phyloP scores from a whole-genome alignment of 2,888 invertebrate species.

The Andrena fulva region DNA sequence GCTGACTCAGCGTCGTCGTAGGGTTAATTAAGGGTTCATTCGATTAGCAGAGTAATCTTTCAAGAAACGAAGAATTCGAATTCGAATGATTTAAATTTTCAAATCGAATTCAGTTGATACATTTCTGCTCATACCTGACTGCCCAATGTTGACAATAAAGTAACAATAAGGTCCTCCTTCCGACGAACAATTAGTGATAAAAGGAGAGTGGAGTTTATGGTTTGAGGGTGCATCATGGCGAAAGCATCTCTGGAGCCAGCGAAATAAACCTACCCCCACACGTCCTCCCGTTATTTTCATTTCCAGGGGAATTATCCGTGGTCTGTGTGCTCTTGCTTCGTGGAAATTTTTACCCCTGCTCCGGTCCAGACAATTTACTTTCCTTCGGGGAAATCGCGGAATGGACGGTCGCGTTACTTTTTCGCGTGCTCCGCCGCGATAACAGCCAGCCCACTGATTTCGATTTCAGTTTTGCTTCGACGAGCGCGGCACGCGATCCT shows the following conservation, averaged over 20 bases:
- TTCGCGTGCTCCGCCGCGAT: slow-evolving; percentile 26
- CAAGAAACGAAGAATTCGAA: no score
- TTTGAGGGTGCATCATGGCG: background rate
- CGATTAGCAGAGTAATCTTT: no score
- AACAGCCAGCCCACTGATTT: slow-evolving; percentile 1
- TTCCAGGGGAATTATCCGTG: slow-evolving; percentile 14
- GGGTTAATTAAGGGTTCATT: no score
- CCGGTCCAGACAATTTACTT: slow-evolving; percentile 26
- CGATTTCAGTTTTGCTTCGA: background rate
- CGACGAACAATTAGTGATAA: background rate
- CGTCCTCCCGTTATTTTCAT: slow-evolving; percentile 2
- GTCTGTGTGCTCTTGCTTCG: background rate
- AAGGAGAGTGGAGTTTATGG: background rate
- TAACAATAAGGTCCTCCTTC: no score
- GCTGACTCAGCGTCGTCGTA: no score
- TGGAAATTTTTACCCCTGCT: slow-evolving; percentile 5
- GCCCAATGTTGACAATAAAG: no score
- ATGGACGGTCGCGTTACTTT: slow-evolving; percentile 10
- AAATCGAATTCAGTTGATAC: no score
- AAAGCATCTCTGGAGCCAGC: background rate
- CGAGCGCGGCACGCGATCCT: background rate
- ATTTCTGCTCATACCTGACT: no score
- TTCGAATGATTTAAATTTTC: no score
- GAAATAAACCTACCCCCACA: background rate
- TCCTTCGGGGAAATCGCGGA: slow-evolving; percentile 41